Base-by-base conservation (phyloP, 2,113 vertebrate genomes). In the Oryzias javanicus region DNA sequence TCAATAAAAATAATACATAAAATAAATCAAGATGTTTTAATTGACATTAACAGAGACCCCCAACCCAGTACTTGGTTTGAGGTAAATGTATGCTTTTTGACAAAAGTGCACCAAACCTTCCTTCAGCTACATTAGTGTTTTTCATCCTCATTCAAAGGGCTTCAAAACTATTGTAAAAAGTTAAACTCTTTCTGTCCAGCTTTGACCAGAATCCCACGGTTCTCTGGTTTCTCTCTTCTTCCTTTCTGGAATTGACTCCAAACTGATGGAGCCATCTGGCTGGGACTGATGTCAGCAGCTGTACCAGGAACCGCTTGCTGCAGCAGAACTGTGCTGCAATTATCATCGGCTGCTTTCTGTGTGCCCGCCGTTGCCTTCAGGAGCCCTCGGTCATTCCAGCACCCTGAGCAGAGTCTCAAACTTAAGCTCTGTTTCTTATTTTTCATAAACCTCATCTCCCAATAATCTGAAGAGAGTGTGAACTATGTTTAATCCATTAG, bases 261-360 rank as follows among this genome's bases (percentile, higher is more conserved):
- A 72, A 42, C 22, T 27, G n/a, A 24, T 16, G 3, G 5, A 64
- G 62, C 64, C 77, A 81, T 81, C 66, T 83, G 72, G 66, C 29
- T n/a, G 24, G 45, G 27, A 60, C 64, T 59, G 74, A 64, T 67
- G 74, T 80, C 67, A 69, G 29, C 60, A 50, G 63, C 75, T 75
- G 70, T 29, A 79, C 63, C 76, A 63, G 79, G 79, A 83, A 71
- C 76, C 60, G 55, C 60, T 72, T 56, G 64, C 78, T 78, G 83
- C 64, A 42, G 44, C 74, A 60, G 24, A 70, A 53, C 18, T 49
- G 22, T 49, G 40, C 72, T 52, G 49, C 65, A 76, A 72, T 83
- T 77, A 80, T 84, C 74, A 69, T 49, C 62, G 72, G 67, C 60
- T 80, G 72, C 71, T 76, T 67, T 79, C 76, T 77, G 66, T 77